phyloP scores from a whole-genome alignment of 2,888 invertebrate species.

The Dolomedes plantarius region DNA sequence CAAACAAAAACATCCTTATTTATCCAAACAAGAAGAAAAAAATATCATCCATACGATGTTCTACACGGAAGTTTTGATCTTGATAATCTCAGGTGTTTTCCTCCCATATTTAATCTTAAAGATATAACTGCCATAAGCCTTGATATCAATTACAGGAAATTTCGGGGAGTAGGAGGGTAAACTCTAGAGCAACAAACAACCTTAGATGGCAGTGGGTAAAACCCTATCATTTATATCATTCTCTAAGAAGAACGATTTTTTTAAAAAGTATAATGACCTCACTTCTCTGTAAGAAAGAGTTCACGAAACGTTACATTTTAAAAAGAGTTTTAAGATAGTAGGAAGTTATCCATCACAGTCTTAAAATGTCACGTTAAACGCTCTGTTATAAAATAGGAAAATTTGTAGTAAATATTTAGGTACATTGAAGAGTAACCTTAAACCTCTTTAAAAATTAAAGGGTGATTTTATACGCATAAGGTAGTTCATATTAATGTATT shows the following conservation, averaged over 20 bases:
- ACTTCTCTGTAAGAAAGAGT: not conserved
- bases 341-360: not conserved
- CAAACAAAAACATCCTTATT: constrained; percentile 5
- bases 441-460: no score
- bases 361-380: not conserved
- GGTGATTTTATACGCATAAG: no score
- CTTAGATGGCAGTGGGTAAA: constrained; percentile 4
- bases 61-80: not conserved
- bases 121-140: not conserved
- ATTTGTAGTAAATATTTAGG: not conserved
- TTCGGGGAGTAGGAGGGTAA: constrained; percentile 1
- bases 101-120: constrained; percentile 11
- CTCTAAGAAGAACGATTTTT: not conserved
- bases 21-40: not conserved
- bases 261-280: constrained; percentile 12
- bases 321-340: not conserved
- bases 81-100: not conserved
- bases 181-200: constrained; percentile 23
- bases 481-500: no score
- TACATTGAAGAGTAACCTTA: no score
- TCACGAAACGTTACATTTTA: not conserved
- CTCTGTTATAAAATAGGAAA: not conserved
- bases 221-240: constrained; percentile 37
- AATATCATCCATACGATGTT: not conserved
- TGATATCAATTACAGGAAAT: constrained; percentile 19